Evolutionary conservation across 2,797 vertebrate genomes (phyloP).

Genomic region (Sebastes wilsoni): DNA sequence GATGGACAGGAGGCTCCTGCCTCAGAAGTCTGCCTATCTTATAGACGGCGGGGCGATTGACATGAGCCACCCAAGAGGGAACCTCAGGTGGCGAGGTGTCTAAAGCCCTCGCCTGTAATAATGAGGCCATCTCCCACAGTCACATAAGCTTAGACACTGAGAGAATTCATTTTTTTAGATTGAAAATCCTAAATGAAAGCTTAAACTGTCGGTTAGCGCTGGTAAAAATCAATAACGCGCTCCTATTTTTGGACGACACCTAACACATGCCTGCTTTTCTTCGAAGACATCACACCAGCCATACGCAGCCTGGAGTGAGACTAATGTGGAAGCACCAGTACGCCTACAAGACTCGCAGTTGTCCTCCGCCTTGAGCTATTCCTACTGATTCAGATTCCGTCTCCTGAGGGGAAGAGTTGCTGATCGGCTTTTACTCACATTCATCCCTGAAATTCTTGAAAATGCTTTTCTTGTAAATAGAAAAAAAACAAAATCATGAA

Average conservation of each 20-base stretch:
- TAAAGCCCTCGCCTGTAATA: slow-evolving; percentile 49
- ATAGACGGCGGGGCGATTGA: slow-evolving; percentile 50
- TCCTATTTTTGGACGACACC: not conserved
- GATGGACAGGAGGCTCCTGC: slow-evolving; percentile 50
- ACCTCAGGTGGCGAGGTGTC: slow-evolving; percentile 57
- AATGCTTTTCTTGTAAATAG: too few relatives aligned
- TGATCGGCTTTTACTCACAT: slow-evolving; percentile 27
- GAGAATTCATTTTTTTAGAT: not conserved
- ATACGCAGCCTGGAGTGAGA: slow-evolving; percentile 29
- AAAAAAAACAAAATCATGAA: not conserved
- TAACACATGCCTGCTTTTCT: slow-evolving; percentile 19
- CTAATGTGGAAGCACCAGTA: slow-evolving; percentile 38
- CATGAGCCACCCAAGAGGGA: slow-evolving; percentile 48
- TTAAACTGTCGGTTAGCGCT: slow-evolving; percentile 6
- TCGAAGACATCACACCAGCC: slow-evolving; percentile 1
- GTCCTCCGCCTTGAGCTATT: slow-evolving; percentile 35
- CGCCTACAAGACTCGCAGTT: slow-evolving; percentile 38
- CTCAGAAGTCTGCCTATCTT: slow-evolving; percentile 51
- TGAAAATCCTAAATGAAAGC: not conserved
- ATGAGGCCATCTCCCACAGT: slow-evolving; percentile 53
- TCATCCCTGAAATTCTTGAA: slow-evolving; percentile 7
- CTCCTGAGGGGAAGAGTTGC: slow-evolving; percentile 24
- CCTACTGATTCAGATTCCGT: slow-evolving; percentile 39
- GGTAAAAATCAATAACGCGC: slow-evolving; percentile 22
- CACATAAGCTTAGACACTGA: not conserved